Conservation (phyloP, 2,797 vertebrate genomes). For the Scolopax rusticola region DNA sequence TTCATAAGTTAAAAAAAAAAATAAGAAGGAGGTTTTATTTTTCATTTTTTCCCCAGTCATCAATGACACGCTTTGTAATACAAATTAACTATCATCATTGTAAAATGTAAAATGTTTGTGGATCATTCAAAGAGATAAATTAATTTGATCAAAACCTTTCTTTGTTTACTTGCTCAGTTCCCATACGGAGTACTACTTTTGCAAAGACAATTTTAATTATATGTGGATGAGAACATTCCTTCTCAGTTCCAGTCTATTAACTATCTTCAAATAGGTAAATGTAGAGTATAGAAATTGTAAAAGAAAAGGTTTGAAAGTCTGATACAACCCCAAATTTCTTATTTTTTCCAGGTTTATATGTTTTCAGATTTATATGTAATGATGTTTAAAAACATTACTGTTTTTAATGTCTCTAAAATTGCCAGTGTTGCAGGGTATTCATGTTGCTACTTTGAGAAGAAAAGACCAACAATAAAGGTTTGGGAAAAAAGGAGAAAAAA, state of each 20-base stretch:
- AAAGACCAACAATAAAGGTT: not conserved
- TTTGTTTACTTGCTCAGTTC: not conserved
- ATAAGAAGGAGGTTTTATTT: not conserved
- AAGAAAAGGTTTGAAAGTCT: not conserved
- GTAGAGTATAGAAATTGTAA: not conserved
- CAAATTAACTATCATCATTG: not conserved
- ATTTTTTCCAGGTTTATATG: not conserved
- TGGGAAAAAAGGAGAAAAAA: not conserved
- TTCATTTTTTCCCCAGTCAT: not conserved
- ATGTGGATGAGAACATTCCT: not conserved
- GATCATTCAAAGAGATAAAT: not conserved
- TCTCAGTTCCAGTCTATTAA: not conserved
- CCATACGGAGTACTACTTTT: not conserved
- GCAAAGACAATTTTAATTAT: not conserved
- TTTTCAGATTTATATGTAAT: not conserved
- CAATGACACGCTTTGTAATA: not conserved
- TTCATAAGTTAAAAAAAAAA: not conserved
- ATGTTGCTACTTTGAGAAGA: not conserved
- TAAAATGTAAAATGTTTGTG: not conserved
- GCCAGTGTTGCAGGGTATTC: not conserved
- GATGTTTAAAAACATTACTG: not conserved
- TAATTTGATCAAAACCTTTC: not conserved
- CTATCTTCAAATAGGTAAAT: not conserved
- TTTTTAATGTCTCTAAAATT: not conserved
- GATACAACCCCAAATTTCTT: rapidly evolving